Conservation (phyloP, 2,113 vertebrate species). For the Podocnemis expansa region DNA sequence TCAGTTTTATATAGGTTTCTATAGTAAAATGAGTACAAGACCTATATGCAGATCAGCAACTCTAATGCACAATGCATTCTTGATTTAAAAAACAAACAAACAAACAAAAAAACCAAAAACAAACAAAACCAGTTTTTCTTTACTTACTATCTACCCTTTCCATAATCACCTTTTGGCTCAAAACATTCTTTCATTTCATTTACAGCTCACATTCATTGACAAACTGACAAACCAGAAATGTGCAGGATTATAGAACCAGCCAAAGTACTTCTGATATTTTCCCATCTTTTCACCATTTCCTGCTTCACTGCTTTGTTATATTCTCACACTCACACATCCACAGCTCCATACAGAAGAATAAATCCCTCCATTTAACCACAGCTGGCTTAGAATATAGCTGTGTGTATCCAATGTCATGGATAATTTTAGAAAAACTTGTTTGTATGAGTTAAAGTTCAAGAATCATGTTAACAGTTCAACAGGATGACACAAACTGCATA, state of each 20-base stretch:
- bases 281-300: neutral
- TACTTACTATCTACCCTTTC: neutral
- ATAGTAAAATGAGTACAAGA: neutral
- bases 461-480: neutral
- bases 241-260: neutral
- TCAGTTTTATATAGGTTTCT: neutral
- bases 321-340: neutral
- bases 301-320: neutral
- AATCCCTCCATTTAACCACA: neutral
- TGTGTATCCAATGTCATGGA: conserved; percentile 20
- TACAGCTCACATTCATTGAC: neutral
- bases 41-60: neutral
- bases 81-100: neutral
- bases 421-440: neutral
- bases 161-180: neutral
- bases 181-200: neutral
- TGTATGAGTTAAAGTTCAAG: conserved; percentile 45
- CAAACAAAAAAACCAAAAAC: neutral
- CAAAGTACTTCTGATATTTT: neutral
- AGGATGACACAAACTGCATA: conserved; percentile 68
- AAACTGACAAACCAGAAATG: neutral
- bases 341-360: neutral
- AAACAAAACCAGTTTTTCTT: neutral
- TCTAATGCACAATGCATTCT: neutral
- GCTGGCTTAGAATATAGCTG: conserved; percentile 14